These are phyloP conservation scores for Hofmannophila pseudospretella DNA, from an alignment of 2,888 invertebrate species.

Conservation along the genomic window DNA sequence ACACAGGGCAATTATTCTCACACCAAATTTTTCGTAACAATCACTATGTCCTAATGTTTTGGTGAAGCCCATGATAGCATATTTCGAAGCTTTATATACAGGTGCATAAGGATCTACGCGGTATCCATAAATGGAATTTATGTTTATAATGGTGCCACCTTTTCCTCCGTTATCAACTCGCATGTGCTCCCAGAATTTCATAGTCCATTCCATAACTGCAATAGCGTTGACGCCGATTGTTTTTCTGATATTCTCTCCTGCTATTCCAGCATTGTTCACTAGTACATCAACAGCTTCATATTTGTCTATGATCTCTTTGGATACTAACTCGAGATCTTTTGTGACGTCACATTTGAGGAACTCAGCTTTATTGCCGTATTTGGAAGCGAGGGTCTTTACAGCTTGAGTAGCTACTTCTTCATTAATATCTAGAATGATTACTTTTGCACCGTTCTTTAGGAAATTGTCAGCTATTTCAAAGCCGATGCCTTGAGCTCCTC, in stretches of 20 bases:
- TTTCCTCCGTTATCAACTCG: slow-evolving; percentile 60
- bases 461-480: slow-evolving; percentile 55
- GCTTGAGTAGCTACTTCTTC: slow-evolving; percentile 36
- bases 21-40: slow-evolving; percentile 49
- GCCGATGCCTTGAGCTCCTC: slow-evolving; percentile 73
- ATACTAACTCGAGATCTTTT: slow-evolving; percentile 46
- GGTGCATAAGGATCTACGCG: slow-evolving; percentile 59
- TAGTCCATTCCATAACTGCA: slow-evolving; percentile 33
- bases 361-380: slow-evolving; percentile 57
- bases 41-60: slow-evolving; percentile 46
- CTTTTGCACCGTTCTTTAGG: slow-evolving; percentile 47
- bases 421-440: slow-evolving; percentile 26
- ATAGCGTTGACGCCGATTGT: slow-evolving; percentile 32
- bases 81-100: slow-evolving; percentile 76
- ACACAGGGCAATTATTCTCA: slow-evolving; percentile 47
- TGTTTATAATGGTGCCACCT: slow-evolving; percentile 79
- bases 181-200: slow-evolving; percentile 71
- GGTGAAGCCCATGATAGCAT: slow-evolving; percentile 61
- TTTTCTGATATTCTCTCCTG: slow-evolving; percentile 9
- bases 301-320: slow-evolving; percentile 24
- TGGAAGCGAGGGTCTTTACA: slow-evolving; percentile 41
- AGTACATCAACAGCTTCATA: slow-evolving; percentile 45
- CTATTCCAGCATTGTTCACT: slow-evolving; percentile 51
- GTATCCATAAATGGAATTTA: slow-evolving; percentile 74
- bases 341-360: slow-evolving; percentile 68